Percentiles rank a stretch among this genome's conserved stretches.
phyloP scores from a whole-genome alignment of 2,888 invertebrate species.

The Caenorhabditis wallacei region DNA sequence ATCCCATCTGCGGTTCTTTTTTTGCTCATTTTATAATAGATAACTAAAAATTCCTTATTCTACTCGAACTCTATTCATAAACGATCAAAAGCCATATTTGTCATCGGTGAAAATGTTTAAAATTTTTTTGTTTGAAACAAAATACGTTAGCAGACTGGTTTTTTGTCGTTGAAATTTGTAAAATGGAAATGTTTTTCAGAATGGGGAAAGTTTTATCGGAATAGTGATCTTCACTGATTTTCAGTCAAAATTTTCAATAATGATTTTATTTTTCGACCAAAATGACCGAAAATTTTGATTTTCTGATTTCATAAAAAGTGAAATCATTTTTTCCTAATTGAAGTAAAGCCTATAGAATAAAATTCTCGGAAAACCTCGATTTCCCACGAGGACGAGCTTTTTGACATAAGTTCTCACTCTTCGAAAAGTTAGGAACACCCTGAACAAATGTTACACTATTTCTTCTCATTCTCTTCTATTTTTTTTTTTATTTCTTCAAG shows the following conservation, averaged over 20 bases:
- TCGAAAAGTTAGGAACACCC: constrained; percentile 25
- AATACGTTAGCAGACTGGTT: constrained; percentile 4
- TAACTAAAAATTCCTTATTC: too few species aligned
- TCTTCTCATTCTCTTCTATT: constrained; percentile 13
- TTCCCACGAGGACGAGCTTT: constrained; percentile 10
- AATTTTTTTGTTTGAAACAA: constrained; percentile 14
- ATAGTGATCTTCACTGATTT: constrained; percentile 11
- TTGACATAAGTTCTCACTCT: constrained; percentile 39
- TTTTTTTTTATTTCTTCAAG: constrained; percentile 39
- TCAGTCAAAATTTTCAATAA: too few species aligned
- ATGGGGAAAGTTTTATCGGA: constrained; percentile 38
- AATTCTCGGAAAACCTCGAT: not conserved
- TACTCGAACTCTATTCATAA: not conserved
- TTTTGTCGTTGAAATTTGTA: not conserved
- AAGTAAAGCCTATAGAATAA: too few species aligned
- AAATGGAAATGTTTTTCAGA: not conserved
- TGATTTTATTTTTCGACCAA: too few species aligned
- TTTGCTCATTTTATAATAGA: too few species aligned
- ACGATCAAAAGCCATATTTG: not conserved
- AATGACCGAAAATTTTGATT: too few species aligned
- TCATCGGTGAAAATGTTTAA: constrained; percentile 4
- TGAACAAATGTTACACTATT: constrained; percentile 58
- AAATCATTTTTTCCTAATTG: too few species aligned
- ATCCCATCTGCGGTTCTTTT: constrained; percentile 43
- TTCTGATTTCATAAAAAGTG: too few species aligned